Base-by-base conservation (phyloP, 2,797 vertebrate species). In the Rhinophrynus dorsalis region DNA sequence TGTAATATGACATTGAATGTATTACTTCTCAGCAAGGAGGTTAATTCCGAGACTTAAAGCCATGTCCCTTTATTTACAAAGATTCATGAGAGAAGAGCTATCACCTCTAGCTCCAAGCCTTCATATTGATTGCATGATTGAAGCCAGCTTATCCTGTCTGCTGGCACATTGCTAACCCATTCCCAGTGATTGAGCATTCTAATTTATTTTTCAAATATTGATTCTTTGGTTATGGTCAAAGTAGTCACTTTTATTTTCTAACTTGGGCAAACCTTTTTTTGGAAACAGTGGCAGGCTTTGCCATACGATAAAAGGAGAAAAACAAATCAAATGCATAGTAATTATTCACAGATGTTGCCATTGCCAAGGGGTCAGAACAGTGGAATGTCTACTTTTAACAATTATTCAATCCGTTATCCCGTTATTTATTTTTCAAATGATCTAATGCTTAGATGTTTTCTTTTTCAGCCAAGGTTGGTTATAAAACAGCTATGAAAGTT, bases 321-420 rank as follows among this genome's bases (percentile, higher is more conserved):
- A 37, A 20, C 48, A 37, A 40, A 64, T 32, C 51, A 57, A 72
- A 57, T 57, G 40, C 13, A 27, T 40, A 24, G 30, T 72, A 72
- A 72, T 72, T 65, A 72, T 65, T 64, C 52, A 35, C 68, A 72
- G 68, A 72, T 71, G 68, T 65, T 58, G 64, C 32, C 60, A 58
- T 58, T 32, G 60, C 60, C 58, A 65, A 56, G 27, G 68, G 68
- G 60, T 72, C 52, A 72, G 30, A 57, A 42, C 44, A 23, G 17
- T 20, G 60, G 52, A 72, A 72, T 72, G 68, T 51, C 44, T 57
- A 50, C 60, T 21, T 44, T 15, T 26, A 42, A 72, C 60, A 72
- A 64, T 72, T 51, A 65, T 65, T 48, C 10, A 64, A 42, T 58
- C 44, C 33, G 47, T 45, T 57, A 71, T 71, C 51, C 44, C 33